phyloP scores from a whole-genome alignment of 2,113 vertebrate genomes.

The Psammodynastes pulverulentus region DNA sequence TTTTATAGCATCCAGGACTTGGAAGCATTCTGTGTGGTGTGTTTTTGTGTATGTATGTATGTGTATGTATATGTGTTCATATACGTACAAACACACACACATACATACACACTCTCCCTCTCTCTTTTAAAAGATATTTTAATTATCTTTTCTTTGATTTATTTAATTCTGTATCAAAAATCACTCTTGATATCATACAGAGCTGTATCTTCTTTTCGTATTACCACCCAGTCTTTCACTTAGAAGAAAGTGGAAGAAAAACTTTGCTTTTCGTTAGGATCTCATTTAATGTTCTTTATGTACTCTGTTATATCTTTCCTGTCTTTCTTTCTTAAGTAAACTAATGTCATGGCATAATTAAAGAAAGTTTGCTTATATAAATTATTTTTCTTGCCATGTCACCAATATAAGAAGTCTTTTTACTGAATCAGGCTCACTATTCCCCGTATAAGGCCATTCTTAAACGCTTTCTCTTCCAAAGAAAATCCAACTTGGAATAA shows the following conservation, averaged over 20 bases:
- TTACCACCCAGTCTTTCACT: background rate
- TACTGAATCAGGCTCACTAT: background rate
- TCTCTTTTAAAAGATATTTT: slow-evolving; percentile 58
- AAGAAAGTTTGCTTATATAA: background rate
- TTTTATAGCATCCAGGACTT: slow-evolving; percentile 67
- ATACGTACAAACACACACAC: background rate
- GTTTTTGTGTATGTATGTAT: background rate
- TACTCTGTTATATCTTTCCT: background rate
- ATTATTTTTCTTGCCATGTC: background rate
- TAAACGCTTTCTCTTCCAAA: slow-evolving; percentile 4
- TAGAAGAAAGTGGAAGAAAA: background rate
- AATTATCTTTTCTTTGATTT: slow-evolving; percentile 45
- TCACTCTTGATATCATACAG: slow-evolving; percentile 28
- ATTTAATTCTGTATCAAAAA: slow-evolving; percentile 20
- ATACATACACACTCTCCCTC: background rate
- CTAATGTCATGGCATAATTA: background rate
- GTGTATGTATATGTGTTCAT: background rate
- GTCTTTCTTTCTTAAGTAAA: background rate
- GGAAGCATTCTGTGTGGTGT: slow-evolving; percentile 63
- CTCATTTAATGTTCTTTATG: background rate
- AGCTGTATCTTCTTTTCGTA: background rate
- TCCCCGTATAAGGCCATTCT: background rate
- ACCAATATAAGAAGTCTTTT: background rate
- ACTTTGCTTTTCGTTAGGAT: background rate
- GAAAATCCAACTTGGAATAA: slow-evolving; percentile 17